Conservation (phyloP, 2,888 invertebrate genomes). For the Xanthia togata region DNA sequence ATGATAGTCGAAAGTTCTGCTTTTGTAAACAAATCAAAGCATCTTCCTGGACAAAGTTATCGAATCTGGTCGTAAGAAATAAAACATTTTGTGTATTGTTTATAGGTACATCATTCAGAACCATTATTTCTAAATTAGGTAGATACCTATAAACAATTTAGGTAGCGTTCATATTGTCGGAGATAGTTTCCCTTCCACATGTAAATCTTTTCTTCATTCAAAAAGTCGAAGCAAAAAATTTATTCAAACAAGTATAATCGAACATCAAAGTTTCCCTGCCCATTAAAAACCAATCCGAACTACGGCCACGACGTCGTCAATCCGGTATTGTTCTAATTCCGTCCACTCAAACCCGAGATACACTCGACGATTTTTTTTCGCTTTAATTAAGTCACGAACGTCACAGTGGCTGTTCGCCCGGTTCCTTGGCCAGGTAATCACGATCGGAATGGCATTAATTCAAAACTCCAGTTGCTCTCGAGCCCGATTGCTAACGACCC, state of each 20-base stretch:
- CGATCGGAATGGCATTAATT: constrained; percentile 83
- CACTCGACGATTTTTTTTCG: constrained; percentile 74
- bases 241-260: constrained; percentile 39
- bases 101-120: too few relatives aligned
- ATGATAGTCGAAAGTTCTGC: background rate
- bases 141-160: background rate
- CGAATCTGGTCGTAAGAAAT: background rate
- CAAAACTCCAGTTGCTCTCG: constrained; percentile 79
- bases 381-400: constrained; percentile 84
- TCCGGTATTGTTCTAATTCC: constrained; percentile 64
- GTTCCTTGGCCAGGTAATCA: constrained; percentile 81
- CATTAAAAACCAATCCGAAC: constrained; percentile 36
- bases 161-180: too few relatives aligned
- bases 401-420: constrained; percentile 74
- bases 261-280: constrained; percentile 35
- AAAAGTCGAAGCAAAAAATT: constrained; percentile 11
- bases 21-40: constrained; percentile 12
- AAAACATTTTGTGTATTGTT: background rate
- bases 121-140: background rate
- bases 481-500: constrained; percentile 76
- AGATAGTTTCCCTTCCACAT: background rate
- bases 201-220: background rate
- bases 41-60: background rate
- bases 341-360: constrained; percentile 64
- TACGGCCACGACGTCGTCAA: constrained; percentile 45